A percentile compares a stretch with the other conserved stretches of the same genome.
Evolutionary conservation across 2,113 vertebrate genomes (phyloP).

Genomic region (Chloebia gouldiae): DNA sequence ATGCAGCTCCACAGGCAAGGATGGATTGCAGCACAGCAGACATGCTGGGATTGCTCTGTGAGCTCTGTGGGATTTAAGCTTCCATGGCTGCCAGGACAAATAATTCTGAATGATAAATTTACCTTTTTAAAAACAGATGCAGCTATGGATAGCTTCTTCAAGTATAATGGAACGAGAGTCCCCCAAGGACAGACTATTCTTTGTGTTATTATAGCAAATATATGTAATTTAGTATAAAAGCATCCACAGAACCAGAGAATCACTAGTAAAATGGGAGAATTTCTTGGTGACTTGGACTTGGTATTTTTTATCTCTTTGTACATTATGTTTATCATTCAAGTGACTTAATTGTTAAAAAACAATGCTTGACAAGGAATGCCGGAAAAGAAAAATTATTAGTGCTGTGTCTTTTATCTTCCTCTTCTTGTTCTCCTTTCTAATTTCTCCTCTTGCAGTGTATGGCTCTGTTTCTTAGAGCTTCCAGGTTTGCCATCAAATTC

Average conservation of each 20-base stretch:
- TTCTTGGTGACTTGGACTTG: neutral
- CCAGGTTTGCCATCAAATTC: neutral
- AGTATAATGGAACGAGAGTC: neutral
- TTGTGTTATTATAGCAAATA: neutral
- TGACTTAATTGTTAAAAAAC: neutral
- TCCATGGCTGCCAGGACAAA: neutral
- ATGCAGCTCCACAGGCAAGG: neutral
- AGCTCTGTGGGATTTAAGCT: neutral
- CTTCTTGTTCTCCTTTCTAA: neutral
- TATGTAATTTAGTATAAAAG: neutral
- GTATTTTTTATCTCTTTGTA: neutral
- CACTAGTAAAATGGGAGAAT: neutral
- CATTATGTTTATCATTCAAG: neutral
- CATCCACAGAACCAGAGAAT: neutral
- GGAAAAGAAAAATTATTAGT: neutral
- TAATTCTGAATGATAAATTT: neutral
- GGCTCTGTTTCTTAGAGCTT: neutral
- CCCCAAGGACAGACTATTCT: neutral
- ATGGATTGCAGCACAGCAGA: neutral
- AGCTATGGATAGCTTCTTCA: neutral
- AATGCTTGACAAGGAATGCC: neutral
- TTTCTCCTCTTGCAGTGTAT: neutral
- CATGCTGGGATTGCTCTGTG: rapidly evolving
- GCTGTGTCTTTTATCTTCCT: neutral
- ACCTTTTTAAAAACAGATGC: neutral